Conservation (phyloP, 2,797 vertebrate genomes). For the Brachyrhaphis roseni region DNA sequence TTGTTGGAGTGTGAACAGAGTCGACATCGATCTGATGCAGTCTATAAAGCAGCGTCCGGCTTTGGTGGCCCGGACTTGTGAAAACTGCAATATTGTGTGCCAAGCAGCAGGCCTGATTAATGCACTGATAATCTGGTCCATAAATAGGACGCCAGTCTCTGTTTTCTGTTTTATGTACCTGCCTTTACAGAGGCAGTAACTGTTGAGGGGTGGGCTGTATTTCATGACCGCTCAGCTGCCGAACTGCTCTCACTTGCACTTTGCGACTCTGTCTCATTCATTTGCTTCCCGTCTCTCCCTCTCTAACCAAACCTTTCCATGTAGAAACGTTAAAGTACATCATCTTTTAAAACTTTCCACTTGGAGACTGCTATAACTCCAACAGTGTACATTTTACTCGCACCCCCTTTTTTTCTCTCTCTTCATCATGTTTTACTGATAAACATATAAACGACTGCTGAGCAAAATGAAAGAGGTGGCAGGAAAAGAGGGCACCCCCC, state of each 20-base stretch:
- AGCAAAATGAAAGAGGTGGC: slow-evolving; percentile 46
- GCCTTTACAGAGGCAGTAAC: slow-evolving; percentile 82
- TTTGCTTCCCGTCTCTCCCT: slow-evolving; percentile 39
- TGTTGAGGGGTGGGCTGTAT: slow-evolving; percentile 60
- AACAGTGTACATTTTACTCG: slow-evolving; percentile 26
- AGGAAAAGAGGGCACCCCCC: slow-evolving; percentile 54
- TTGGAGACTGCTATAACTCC: slow-evolving; percentile 41
- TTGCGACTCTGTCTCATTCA: slow-evolving; percentile 44
- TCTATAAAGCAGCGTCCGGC: slow-evolving; percentile 69
- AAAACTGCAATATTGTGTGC: slow-evolving; percentile 48
- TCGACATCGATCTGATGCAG: slow-evolving; percentile 61
- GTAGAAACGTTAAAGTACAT: slow-evolving; percentile 68
- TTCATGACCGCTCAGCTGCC: slow-evolving; percentile 75
- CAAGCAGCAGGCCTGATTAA: slow-evolving; percentile 77
- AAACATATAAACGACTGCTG: slow-evolving; percentile 51
- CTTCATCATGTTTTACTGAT: slow-evolving; percentile 48
- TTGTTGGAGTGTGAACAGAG: slow-evolving; percentile 52
- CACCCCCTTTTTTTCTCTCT: slow-evolving; percentile 38
- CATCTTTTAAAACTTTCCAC: slow-evolving; percentile 60
- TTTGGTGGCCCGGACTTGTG: slow-evolving; percentile 44
- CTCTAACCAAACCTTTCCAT: slow-evolving; percentile 57
- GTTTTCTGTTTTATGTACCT: slow-evolving; percentile 83
- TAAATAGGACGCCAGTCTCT: slow-evolving; percentile 81
- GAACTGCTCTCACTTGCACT: slow-evolving; percentile 68
- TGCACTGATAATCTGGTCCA: slow-evolving; percentile 80